Conservation (phyloP, 2,113 vertebrate genomes). For the Hemichromis elongatus region DNA sequence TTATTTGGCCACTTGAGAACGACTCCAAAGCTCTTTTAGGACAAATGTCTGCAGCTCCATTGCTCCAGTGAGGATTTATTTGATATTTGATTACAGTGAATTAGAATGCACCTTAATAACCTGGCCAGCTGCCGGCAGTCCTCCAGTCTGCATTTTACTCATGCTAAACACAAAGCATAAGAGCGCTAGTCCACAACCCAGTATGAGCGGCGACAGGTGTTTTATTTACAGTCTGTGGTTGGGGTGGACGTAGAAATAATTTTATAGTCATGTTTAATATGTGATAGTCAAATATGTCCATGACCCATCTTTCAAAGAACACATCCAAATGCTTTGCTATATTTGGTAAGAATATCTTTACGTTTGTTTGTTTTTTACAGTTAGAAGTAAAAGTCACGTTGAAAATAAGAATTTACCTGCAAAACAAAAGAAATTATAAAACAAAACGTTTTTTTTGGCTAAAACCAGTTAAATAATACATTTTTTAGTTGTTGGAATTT, state of each 20-base stretch:
- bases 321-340: neutral
- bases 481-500: neutral
- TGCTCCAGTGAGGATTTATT: neutral
- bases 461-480: neutral
- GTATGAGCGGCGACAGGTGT: rapidly evolving
- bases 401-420: neutral
- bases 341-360: neutral
- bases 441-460: rapidly evolving
- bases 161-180: neutral
- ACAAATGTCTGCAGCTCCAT: rapidly evolving
- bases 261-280: neutral
- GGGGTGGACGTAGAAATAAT: neutral
- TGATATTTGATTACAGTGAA: neutral
- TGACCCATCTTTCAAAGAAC: neutral
- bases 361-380: neutral
- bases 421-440: neutral
- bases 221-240: neutral
- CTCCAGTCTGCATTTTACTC: neutral
- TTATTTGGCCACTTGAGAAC: too few species aligned
- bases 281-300: neutral
- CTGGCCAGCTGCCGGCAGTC: neutral
- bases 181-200: rapidly evolving
- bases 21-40: too few species aligned
- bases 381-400: neutral
- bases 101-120: rapidly evolving